Evolutionary conservation across 1,140 invertebrate genomes (phyloP).

Genomic region (Megathymus violae): DNA sequence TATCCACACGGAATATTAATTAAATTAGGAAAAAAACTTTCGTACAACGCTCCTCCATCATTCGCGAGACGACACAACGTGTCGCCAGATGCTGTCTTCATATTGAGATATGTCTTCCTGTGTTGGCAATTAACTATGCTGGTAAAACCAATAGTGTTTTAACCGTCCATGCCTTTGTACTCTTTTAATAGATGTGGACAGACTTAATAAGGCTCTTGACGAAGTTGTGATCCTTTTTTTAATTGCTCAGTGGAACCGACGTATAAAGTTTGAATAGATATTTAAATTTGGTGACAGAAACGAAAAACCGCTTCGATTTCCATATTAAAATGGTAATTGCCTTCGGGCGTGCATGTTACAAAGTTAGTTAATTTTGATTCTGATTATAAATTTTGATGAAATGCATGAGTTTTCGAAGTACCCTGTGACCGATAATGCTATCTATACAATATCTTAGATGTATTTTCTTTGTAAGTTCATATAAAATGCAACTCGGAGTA

Average conservation of each 20-base stretch:
- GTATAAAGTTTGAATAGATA: background rate
- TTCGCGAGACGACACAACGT: conserved; percentile 23
- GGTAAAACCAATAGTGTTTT: conserved; percentile 5
- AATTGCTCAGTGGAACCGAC: too few species aligned
- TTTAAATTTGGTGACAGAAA: background rate
- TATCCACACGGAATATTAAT: conserved; percentile 31
- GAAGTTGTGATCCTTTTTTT: too few species aligned
- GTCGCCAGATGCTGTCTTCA: conserved; percentile 29
- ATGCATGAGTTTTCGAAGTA: background rate
- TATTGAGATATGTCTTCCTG: conserved; percentile 30
- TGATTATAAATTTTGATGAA: background rate
- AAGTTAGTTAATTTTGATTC: background rate
- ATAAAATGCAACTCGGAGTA: too few species aligned
- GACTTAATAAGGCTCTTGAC: background rate
- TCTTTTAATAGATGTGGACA: background rate
- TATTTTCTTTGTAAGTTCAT: too few species aligned
- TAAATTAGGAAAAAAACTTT: conserved; percentile 35
- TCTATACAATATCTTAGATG: background rate
- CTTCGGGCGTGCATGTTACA: background rate
- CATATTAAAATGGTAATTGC: background rate
- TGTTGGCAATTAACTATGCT: conserved; percentile 20
- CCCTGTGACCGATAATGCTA: background rate
- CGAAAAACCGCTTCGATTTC: background rate
- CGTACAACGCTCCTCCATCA: conserved; percentile 30
- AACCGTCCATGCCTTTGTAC: background rate